These are phyloP conservation scores for Brachionus koreanus DNA, from an alignment of 1,140 invertebrate genomes.

Conservation along the genomic window DNA sequence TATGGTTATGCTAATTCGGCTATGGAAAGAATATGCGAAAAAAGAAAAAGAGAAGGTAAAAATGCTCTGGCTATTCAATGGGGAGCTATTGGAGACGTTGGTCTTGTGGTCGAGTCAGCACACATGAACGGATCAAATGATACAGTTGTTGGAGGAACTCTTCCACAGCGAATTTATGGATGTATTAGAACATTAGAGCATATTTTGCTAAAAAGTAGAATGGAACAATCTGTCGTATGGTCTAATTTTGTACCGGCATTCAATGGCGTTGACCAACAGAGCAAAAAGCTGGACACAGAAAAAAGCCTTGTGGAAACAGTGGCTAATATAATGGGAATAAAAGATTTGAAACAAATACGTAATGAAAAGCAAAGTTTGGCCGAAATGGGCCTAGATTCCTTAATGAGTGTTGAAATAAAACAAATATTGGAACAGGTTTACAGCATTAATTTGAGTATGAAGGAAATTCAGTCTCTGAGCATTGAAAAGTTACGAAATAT, in stretches of 20 bases:
- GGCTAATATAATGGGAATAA: slow-evolving; percentile 63
- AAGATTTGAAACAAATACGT: slow-evolving; percentile 73
- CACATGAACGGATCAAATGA: slow-evolving; percentile 66
- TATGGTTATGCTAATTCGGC: slow-evolving; percentile 91
- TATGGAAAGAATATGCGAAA: slow-evolving; percentile 89
- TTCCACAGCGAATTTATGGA: slow-evolving; percentile 83
- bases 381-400: slow-evolving; percentile 90
- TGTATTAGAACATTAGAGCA: slow-evolving; percentile 78
- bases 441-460: slow-evolving; percentile 60
- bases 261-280: not conserved
- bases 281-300: slow-evolving; percentile 45
- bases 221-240: slow-evolving; percentile 68
- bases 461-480: slow-evolving; percentile 66
- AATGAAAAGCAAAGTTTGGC: slow-evolving; percentile 68
- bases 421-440: slow-evolving; percentile 87
- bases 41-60: slow-evolving; percentile 70
- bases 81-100: slow-evolving; percentile 95
- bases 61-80: slow-evolving; percentile 83
- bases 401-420: slow-evolving; percentile 97
- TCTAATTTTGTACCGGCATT: slow-evolving; percentile 68
- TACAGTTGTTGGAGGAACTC: slow-evolving; percentile 72
- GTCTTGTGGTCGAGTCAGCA: slow-evolving; percentile 79
- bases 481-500: slow-evolving; percentile 74
- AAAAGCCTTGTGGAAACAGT: slow-evolving; percentile 52
- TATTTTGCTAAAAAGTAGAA: slow-evolving; percentile 73